Evolutionary conservation across 2,113 vertebrate genomes (phyloP).

Genomic region (Raja brachyura): DNA sequence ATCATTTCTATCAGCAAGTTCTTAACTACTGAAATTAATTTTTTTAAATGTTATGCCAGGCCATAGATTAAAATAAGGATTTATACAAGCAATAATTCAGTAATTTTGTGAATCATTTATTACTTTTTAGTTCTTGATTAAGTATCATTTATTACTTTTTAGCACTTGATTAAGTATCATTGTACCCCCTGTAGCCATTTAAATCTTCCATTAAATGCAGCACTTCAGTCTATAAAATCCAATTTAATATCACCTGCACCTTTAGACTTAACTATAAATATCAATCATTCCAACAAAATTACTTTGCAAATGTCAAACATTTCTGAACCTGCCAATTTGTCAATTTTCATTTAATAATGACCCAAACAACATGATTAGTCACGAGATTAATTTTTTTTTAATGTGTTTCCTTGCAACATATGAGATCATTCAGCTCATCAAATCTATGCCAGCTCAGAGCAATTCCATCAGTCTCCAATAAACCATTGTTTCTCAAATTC

Average conservation of each 20-base stretch:
- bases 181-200: background rate
- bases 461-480: no score
- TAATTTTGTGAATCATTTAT: background rate
- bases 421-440: no score
- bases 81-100: background rate
- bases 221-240: background rate
- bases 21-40: background rate
- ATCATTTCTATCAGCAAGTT: background rate
- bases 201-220: background rate
- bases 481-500: no score
- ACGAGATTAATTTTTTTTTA: background rate
- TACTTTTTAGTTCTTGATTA: background rate
- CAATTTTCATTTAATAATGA: background rate
- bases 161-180: background rate
- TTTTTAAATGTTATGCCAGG: background rate
- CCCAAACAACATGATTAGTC: constrained; percentile 4
- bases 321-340: background rate
- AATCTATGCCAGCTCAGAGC: no score
- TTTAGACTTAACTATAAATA: background rate
- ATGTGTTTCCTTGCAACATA: no score
- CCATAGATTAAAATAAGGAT: background rate
- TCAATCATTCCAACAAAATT: background rate
- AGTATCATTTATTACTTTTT: background rate
- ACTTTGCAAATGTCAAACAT: background rate
- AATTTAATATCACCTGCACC: background rate